Evolutionary conservation across 2,113 vertebrate genomes (phyloP).

Genomic region (Leucoraja erinaceus): DNA sequence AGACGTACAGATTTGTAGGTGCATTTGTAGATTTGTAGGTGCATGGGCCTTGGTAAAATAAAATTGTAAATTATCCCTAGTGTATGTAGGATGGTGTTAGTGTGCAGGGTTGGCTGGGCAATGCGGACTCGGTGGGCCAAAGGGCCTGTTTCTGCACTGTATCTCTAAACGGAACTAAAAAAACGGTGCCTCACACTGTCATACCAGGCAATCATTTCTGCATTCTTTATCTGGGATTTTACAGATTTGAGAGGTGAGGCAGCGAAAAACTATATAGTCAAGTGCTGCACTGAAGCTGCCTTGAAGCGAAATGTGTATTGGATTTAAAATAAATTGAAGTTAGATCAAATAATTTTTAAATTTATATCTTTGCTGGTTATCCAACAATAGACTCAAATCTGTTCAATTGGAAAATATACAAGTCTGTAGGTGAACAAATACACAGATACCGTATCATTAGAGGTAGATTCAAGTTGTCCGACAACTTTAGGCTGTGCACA

Average conservation of each 20-base stretch:
- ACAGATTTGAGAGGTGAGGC: not conserved
- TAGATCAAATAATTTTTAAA: not conserved
- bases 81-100: too few species aligned
- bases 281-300: not conserved
- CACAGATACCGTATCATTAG: not conserved
- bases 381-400: not conserved
- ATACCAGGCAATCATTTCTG: not conserved
- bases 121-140: too few species aligned
- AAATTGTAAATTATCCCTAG: too few species aligned
- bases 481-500: too few species aligned
- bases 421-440: not conserved
- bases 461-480: not conserved
- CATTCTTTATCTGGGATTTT: not conserved
- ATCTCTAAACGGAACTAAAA: too few species aligned
- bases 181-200: not conserved
- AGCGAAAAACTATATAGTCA: not conserved
- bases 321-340: not conserved
- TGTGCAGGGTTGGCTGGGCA: too few species aligned
- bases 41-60: too few species aligned
- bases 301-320: not conserved
- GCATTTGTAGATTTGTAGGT: too few species aligned
- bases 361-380: not conserved
- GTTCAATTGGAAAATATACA: conserved; percentile 4
- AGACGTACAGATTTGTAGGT: too few species aligned
- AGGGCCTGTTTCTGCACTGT: too few species aligned